Evolutionary conservation across 2,797 vertebrate species (phyloP).

Genomic region (Dendrocincla fuliginosa): DNA sequence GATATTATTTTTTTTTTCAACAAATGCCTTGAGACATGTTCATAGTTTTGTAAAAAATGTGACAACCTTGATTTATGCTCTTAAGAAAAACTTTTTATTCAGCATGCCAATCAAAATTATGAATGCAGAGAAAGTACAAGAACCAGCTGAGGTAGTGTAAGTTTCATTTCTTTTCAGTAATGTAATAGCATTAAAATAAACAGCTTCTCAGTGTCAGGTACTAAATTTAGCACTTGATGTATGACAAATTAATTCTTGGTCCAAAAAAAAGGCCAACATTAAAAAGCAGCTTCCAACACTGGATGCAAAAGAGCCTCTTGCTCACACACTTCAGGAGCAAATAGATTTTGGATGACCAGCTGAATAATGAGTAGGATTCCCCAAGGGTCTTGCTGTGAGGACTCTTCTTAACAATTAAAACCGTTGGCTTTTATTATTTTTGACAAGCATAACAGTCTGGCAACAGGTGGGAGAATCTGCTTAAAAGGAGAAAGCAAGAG

Average conservation of each 20-base stretch:
- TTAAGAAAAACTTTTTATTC: background rate
- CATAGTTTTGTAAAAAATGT: background rate
- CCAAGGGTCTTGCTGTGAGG: background rate
- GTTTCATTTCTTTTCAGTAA: background rate
- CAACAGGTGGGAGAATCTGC: slow-evolving; percentile 17
- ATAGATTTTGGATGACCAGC: slow-evolving; percentile 2
- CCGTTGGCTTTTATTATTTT: slow-evolving; percentile 43
- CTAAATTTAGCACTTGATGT: slow-evolving; percentile 8
- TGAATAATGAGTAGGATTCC: background rate
- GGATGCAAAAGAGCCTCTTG: background rate
- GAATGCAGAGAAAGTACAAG: background rate
- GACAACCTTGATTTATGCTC: background rate
- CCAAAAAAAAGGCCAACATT: background rate
- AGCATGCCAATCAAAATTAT: background rate
- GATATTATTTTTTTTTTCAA: background rate
- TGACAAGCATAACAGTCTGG: slow-evolving; percentile 46
- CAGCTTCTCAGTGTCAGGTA: background rate
- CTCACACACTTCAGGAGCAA: background rate
- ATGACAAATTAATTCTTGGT: background rate
- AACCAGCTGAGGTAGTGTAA: background rate
- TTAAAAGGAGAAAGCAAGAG: background rate
- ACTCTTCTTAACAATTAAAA: background rate
- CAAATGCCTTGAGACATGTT: background rate
- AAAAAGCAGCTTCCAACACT: background rate
- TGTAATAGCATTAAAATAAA: background rate